These are phyloP conservation scores for Amblyopsis hoosieri DNA, from an alignment of 2,797 vertebrate genomes.

Conservation along the genomic window DNA sequence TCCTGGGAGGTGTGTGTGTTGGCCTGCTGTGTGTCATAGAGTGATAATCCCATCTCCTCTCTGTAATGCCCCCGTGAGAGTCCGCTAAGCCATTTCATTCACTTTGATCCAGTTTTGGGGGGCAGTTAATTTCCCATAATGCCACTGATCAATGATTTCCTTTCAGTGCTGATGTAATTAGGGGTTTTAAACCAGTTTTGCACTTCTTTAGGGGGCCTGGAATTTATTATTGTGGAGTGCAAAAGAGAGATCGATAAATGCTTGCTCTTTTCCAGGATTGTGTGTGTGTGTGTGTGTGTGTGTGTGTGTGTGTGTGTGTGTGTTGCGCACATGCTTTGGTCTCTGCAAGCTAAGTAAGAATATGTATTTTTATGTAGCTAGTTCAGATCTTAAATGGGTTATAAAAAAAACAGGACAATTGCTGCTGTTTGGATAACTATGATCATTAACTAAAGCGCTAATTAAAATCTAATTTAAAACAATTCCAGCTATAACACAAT, in stretches of 20 bases:
- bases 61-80: conserved; percentile 69
- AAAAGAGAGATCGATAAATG: conserved; percentile 84
- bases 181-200: conserved; percentile 82
- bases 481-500: conserved; percentile 49
- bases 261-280: conserved; percentile 58
- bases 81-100: conserved; percentile 82
- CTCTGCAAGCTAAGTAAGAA: not conserved
- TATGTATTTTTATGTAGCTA: not conserved
- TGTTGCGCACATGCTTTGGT: not conserved
- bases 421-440: conserved; percentile 41
- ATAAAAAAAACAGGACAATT: conserved; percentile 12
- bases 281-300: conserved; percentile 5
- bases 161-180: conserved; percentile 92
- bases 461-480: conserved; percentile 48
- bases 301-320: conserved; percentile 7
- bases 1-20: conserved; percentile 38
- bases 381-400: not conserved
- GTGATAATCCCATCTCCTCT: conserved; percentile 62
- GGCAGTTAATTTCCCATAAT: conserved; percentile 86
- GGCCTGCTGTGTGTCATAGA: conserved; percentile 13
- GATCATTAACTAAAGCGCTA: conserved; percentile 49
- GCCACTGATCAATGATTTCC: conserved; percentile 89
- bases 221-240: conserved; percentile 83
- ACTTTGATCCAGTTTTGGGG: conserved; percentile 88
- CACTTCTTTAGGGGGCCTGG: conserved; percentile 62